phyloP scores from a whole-genome alignment of 2,888 invertebrate genomes.

The Drosophila nr. medialis region DNA sequence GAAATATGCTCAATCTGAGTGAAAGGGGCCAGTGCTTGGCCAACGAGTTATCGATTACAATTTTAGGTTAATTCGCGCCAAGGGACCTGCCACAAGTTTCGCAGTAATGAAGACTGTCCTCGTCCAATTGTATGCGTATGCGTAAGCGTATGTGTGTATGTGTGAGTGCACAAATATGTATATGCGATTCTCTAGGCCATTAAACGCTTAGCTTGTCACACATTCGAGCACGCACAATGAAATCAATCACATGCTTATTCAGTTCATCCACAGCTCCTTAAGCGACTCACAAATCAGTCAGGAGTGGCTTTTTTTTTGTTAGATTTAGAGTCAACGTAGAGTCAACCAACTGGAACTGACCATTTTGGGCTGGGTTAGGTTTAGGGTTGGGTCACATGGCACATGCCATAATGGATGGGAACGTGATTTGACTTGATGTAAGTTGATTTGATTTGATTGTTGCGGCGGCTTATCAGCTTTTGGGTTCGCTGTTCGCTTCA shows the following conservation, averaged over 20 bases:
- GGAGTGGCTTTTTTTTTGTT: background rate
- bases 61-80: constrained; percentile 9
- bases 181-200: background rate
- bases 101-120: background rate
- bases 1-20: background rate
- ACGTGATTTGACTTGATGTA: constrained; percentile 56
- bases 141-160: background rate
- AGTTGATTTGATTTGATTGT: constrained; percentile 70
- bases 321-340: background rate
- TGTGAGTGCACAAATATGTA: background rate
- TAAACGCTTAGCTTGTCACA: constrained; percentile 13
- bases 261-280: constrained; percentile 30
- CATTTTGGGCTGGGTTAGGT: background rate
- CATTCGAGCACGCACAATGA: constrained; percentile 29
- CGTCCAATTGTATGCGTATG: background rate
- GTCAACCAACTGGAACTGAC: constrained; percentile 30
- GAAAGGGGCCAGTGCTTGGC: background rate
- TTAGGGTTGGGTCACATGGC: too few relatives aligned
- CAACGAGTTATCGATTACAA: constrained; percentile 11
- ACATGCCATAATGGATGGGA: constrained; percentile 8
- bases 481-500: constrained; percentile 44
- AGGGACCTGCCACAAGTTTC: constrained; percentile 10
- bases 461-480: constrained; percentile 77
- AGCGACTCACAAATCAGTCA: constrained; percentile 57
- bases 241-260: constrained; percentile 41